Base-by-base conservation (phyloP, 2,888 invertebrate species). In the Phortica okadai region DNA sequence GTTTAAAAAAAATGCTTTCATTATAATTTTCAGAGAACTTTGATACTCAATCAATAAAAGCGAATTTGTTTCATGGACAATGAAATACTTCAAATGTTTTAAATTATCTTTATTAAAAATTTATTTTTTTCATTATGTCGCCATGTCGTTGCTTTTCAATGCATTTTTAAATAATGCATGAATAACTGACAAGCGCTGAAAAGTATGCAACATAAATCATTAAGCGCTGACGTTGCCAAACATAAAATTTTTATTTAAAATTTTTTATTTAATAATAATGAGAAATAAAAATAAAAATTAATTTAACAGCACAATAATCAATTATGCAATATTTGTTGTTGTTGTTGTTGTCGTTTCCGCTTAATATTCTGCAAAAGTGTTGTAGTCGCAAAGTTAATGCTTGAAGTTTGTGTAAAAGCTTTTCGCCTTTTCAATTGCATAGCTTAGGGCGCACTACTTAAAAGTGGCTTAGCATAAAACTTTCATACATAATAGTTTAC, bases 141-240 rank as follows among this genome's bases (percentile, higher is more conserved):
- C 44, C 50, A 45, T 70, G 69, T 45, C 69, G 45, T 11, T 72
- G 70, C 54, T 16, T 72, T 62, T 62, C 25, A 62, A 62, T 62
- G 59, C 21, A 56, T 14, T 11, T 25, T 74, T 74, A 33, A 74
- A 62, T 74, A 41, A 62, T 74, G 44, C 44, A 73, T 73, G 73
- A 11, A 72, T 41, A 21, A 69, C 45, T 69, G 69, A 16, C 45
- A 69, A n/a, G 74, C 64, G 74, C 42, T 54, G 54, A 74, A 74
- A 74, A 74, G 33, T 74, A 64, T 74, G 74, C 64, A 66, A 41
- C 54, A 74, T 66, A 74, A 74, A 74, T 74, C 33, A 74, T 42
- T 54, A 54, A 72, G 50, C 8, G 14, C 14, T 50, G 10, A 50
- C 14, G 50, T 50, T 50, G 14, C 8, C 14, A 67, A 67, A 67